Percentiles rank a stretch among this genome's conserved stretches.
phyloP scores from a whole-genome alignment of 1,140 invertebrate species.

The Lasioglossum baleicum region DNA sequence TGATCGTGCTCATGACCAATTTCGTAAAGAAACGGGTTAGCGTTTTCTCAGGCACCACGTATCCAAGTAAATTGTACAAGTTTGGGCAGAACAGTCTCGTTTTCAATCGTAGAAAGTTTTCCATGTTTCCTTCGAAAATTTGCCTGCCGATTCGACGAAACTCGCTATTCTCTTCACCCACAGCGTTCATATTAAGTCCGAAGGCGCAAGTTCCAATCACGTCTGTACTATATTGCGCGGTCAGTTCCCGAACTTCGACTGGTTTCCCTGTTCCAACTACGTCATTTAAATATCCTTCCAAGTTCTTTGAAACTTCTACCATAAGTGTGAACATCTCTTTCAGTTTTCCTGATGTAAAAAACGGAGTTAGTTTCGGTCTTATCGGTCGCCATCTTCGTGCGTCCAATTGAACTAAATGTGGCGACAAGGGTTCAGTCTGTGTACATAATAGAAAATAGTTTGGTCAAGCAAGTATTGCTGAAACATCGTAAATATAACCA shows the following conservation, averaged over 20 bases:
- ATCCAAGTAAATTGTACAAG: background rate
- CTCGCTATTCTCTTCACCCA: too few species aligned
- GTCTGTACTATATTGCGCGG: constrained; percentile 79
- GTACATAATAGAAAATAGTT: background rate
- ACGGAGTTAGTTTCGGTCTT: constrained; percentile 30
- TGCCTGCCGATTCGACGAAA: too few species aligned
- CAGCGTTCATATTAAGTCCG: background rate
- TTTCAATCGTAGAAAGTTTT: background rate
- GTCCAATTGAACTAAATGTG: constrained; percentile 52
- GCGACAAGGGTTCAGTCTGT: constrained; percentile 48
- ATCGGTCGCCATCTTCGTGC: constrained; percentile 62
- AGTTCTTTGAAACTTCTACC: constrained; percentile 71
- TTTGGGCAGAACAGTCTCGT: background rate
- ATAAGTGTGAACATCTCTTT: constrained; percentile 67
- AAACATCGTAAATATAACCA: too few species aligned
- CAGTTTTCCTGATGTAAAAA: constrained; percentile 54
- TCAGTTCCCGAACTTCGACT: constrained; percentile 78
- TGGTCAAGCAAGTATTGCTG: too few species aligned
- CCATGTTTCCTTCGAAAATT: too few species aligned
- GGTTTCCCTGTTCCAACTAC: constrained; percentile 62
- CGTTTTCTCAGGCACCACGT: background rate
- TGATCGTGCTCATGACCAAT: background rate
- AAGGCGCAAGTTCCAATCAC: constrained; percentile 81
- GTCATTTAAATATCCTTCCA: constrained; percentile 56
- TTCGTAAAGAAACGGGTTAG: background rate